phyloP scores from a whole-genome alignment of 2,113 vertebrate genomes.

The Colius striatus region DNA sequence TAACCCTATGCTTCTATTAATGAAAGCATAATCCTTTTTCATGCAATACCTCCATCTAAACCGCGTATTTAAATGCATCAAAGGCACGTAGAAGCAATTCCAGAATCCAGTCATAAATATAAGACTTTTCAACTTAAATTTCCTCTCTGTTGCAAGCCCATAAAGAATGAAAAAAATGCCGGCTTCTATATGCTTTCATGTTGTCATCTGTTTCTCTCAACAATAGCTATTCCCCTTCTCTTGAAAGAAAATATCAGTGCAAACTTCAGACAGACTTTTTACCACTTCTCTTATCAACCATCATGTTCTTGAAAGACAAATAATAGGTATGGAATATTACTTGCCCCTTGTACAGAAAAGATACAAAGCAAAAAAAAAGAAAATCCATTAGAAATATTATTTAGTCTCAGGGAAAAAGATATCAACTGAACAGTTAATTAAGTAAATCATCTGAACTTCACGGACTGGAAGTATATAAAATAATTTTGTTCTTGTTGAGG shows the following conservation, averaged over 20 bases:
- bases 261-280: background rate
- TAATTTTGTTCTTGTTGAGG: background rate
- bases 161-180: background rate
- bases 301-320: background rate
- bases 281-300: background rate
- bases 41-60: background rate
- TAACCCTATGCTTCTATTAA: background rate
- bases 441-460: background rate
- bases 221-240: background rate
- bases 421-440: background rate
- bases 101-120: background rate
- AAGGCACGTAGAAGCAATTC: background rate
- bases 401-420: background rate
- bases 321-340: background rate
- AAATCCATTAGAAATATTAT: background rate
- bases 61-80: background rate
- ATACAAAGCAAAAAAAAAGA: background rate
- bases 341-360: background rate
- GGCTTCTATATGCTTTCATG: background rate
- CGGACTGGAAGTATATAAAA: background rate
- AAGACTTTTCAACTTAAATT: background rate
- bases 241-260: background rate
- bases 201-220: constrained; percentile 5
- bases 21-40: background rate
- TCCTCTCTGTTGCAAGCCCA: background rate